Base-by-base conservation (phyloP, 2,113 vertebrate species). In the Callorhinus ursinus region DNA sequence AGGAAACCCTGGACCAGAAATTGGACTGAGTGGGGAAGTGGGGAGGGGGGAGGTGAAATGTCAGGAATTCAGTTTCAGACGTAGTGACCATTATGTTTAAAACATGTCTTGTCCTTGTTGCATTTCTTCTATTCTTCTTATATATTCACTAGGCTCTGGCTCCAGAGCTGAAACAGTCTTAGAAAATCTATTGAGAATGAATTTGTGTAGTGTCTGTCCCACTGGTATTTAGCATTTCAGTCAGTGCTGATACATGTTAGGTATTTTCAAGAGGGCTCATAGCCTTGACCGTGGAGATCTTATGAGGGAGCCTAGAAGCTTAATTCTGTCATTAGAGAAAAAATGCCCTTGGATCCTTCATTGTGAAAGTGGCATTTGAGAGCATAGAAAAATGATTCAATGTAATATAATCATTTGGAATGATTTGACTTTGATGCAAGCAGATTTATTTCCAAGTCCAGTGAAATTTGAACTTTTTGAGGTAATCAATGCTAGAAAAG, bases 391-490 rank as follows among this genome's bases (percentile, higher is more conserved):
- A 93, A 65, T 19, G 14, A 92, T 28, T 59, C 15, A 19, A 15
- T 18, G 36, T 55, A 36, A 6, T 57, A 19, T 39, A 87, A 63
- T 53, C 24, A 76, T 72, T 63, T 69, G 88, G 26, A 83, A 65
- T 57, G 53, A 97, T 36, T 67, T 55, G 36, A 53, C 13, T 89
- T 57, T n/a, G 61, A 88, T 51, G 49, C 46, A 88, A 31, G 33
- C 21, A 95, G 46, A 65, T 85, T 61, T 79, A 77, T 59, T 65
- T 97, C 61, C 71, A 12, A 93, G 69, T 33, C 46, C 15, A 65
- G 18, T 28, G 36, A 95, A 90, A 90, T 84, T 49, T 84, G 63
- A 96, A 80, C 49, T 77, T 83, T 49, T 33, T 51, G 12, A 93
- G 71, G 42, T 31, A 95, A 51, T 72, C 57, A 65, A 5, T 21